Percentiles rank a stretch among this genome's conserved stretches.
Conservation (phyloP, 2,113 vertebrate species). For the Mohoua ochrocephala region DNA sequence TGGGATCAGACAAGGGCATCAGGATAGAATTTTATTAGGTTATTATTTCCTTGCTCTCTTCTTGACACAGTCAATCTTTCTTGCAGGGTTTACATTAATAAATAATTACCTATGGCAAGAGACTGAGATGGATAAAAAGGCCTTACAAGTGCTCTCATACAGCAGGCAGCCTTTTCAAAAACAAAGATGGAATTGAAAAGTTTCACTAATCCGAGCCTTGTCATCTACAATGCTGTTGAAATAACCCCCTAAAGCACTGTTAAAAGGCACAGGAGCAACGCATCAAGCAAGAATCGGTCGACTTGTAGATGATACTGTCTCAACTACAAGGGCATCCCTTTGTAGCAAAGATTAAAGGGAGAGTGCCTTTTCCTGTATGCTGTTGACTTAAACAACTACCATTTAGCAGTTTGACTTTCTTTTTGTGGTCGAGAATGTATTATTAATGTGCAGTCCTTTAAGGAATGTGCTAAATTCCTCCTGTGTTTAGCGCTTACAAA, state of each 20-base stretch:
- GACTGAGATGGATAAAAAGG: constrained; percentile 26
- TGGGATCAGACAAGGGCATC: not conserved
- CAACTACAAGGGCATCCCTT: not conserved
- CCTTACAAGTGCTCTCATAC: not conserved
- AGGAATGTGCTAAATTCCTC: constrained; percentile 52
- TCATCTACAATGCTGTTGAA: constrained; percentile 8
- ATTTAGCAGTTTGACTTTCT: constrained; percentile 51
- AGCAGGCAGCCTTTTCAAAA: constrained; percentile 45
- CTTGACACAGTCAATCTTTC: constrained; percentile 35
- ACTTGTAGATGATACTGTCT: not conserved
- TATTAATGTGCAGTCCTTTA: constrained; percentile 66
- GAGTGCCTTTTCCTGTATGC: constrained; percentile 26
- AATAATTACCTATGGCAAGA: constrained; percentile 43
- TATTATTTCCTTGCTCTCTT: constrained; percentile 48
- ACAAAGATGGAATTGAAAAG: constrained; percentile 9
- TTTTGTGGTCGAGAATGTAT: constrained; percentile 62
- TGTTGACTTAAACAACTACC: constrained; percentile 32
- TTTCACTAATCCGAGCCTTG: not conserved
- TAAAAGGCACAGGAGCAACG: constrained; percentile 7
- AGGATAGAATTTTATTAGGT: constrained; percentile 5
- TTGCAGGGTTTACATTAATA: constrained; percentile 48
- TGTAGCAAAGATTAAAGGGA: constrained; percentile 54
- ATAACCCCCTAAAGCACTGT: constrained; percentile 16
- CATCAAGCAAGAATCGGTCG: not conserved
- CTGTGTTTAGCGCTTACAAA: constrained; percentile 63